Evolutionary conservation across 2,113 vertebrate species (phyloP), one percentile per base, ranked within the genome.

Genomic region (Gasterosteus nipponicus): DNA sequence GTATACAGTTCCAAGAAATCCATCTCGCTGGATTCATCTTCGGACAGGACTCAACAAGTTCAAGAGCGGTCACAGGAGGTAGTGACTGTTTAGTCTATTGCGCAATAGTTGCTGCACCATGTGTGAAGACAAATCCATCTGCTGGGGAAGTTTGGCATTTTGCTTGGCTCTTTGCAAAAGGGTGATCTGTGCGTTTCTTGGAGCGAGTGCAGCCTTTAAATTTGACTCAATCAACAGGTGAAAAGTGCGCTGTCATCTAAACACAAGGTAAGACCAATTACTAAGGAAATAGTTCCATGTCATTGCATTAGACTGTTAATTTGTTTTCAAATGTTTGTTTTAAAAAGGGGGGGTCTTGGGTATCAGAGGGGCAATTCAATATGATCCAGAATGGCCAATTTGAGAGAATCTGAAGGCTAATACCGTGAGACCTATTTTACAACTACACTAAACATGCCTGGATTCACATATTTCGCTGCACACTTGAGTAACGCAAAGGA

Each of bases 21-120:
- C 2, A 11, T 31, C 9, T 46, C 9, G 29, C 6, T 39, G 7
- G 10, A 39, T 22, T 22, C 4, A 29, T 29, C 1, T 7, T 41
- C 11, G 57, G 59, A 54, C 73, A 53, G 67, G 73, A 29, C 7
- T 0, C n/a, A 57, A 51, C 72, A 74, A 33, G 60, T 80, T 80
- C 8, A 47, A 16, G 42, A 12, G 12, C 26, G 2, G 22, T 29
- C 41, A 46, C 11, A 15, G 22, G 35, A 62, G 8, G 10, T 4
- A 6, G 3, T 26, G 9, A 38, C 0, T 44, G 33, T 19, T 38
- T 19, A 41, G 9, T 66, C 10, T 29, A 57, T 71, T 74, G 68
- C 22, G 44, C 33, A 83, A 74, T 38, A 15, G 39, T 19, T 5
- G 22, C 19, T 22, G 15, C 18, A 33, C 39, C 16, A 15, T 41